Evolutionary conservation across 2,888 invertebrate species (phyloP), one percentile per base, ranked within the genome.

Genomic region (Villa cingulata): DNA sequence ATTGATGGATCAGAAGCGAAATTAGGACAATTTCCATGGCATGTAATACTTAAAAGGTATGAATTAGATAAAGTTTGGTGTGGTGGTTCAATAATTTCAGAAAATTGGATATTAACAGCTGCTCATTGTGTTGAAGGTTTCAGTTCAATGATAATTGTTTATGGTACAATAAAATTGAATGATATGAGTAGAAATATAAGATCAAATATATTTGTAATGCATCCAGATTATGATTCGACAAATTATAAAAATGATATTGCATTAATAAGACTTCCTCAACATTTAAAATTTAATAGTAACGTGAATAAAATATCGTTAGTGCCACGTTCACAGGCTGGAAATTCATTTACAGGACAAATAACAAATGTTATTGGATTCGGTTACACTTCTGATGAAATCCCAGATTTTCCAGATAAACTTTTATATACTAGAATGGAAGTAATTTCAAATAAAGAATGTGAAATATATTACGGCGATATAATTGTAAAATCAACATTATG

Each of bases 71-170:
- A 57, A 34, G 38, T 66, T 17, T 54, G 56, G 6, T 66, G 67
- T 48, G 67, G 66, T 3, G 66, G 60, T n/a, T 66, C 64, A 0
- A 59, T 66, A 4, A 60, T 67, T 12, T 55, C 60, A 0, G 37
- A 51, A 10, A 48, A 37, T 2, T 65, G 63, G 61, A 64, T 68
- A n/a, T 51, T 66, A 0, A 68, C 67, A 0, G 68, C 66, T 1
- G 66, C 59, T 1, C 66, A 67, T 50, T 67, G 66, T 42, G 58
- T 59, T 14, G 57, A 58, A 38, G 60, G 58, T 0, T 50, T 51
- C 1, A 46, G 32, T 4, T 61, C 61, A 1, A 37, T 65, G 1
- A 58, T 54, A 4, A 37, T 65, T 1, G 49, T 60, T 7, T 65
- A 66, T 38, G 66, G 66, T 42, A 60, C 56, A 3, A 53, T 58